These are phyloP conservation scores for Channallabes apus DNA, from an alignment of 2,797 vertebrate species.

Conservation along the genomic window DNA sequence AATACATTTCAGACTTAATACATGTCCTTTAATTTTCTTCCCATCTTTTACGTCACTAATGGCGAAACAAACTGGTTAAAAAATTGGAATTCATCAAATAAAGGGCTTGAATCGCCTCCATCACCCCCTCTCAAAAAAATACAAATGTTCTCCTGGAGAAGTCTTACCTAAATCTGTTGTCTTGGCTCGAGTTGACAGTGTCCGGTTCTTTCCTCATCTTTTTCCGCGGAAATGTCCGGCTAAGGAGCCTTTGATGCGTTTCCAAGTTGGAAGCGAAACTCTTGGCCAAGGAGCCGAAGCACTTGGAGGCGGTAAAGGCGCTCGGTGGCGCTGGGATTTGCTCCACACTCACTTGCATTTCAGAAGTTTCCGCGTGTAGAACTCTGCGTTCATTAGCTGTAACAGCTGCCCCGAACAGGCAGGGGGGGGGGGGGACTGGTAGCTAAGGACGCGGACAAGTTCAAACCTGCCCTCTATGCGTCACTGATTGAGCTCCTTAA, in stretches of 20 bases:
- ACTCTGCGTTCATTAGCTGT: background rate
- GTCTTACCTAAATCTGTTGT: constrained; percentile 47
- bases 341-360: constrained; percentile 35
- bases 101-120: background rate
- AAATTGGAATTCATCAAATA: background rate
- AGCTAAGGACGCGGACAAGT: constrained; percentile 9
- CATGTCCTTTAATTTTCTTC: background rate
- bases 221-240: constrained; percentile 16
- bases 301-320: background rate
- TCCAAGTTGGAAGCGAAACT: background rate
- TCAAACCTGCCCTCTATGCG: background rate
- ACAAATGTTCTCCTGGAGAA: background rate
- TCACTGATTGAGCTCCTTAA: constrained; percentile 15
- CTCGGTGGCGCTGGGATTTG: background rate
- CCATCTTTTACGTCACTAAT: background rate
- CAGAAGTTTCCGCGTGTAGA: background rate
- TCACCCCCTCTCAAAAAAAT: background rate
- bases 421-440: background rate
- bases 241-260: constrained; percentile 14
- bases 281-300: constrained; percentile 12
- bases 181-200: constrained; percentile 30
- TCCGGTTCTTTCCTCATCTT: constrained; percentile 30
- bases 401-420: background rate
- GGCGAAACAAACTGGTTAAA: background rate
- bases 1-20: background rate